phyloP scores from a whole-genome alignment of 2,888 invertebrate species.

The Coenonympha glycerion region DNA sequence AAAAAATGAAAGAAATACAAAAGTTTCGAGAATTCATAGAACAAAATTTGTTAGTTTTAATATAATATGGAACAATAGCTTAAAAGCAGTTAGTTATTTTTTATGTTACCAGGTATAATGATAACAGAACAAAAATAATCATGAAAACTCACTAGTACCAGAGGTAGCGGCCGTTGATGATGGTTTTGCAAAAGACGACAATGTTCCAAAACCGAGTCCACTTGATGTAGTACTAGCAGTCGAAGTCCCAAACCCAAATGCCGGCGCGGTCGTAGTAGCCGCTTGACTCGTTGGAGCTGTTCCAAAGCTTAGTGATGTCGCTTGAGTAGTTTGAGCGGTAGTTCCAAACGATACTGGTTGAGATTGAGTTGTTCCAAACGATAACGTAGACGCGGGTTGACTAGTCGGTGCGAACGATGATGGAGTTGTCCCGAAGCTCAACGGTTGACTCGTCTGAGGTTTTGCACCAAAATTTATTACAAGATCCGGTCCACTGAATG shows the following conservation, averaged over 20 bases:
- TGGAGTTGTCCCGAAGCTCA: conserved; percentile 20
- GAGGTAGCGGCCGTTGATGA: conserved; percentile 33
- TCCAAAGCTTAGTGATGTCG: conserved; percentile 33
- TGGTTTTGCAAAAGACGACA: conserved; percentile 34
- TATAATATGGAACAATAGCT: too few species aligned
- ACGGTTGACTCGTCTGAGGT: conserved; percentile 19
- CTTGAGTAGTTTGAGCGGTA: conserved; percentile 17
- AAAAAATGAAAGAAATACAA: too few species aligned
- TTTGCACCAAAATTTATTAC: conserved; percentile 25
- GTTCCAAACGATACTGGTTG: conserved; percentile 5
- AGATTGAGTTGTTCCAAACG: conserved; percentile 14
- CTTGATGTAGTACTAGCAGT: conserved; percentile 19
- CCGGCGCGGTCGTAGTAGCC: conserved; percentile 11
- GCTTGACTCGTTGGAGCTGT: conserved; percentile 24
- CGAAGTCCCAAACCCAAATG: conserved; percentile 18
- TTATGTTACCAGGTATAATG: too few species aligned
- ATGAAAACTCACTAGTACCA: conserved; percentile 33
- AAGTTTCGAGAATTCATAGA: too few species aligned
- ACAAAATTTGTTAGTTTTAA: too few species aligned
- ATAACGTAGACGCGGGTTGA: conserved; percentile 4
- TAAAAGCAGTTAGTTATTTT: too few species aligned
- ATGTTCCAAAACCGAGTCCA: conserved; percentile 16
- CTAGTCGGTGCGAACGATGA: conserved; percentile 22
- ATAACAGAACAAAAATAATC: not conserved
- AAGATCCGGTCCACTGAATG: conserved; percentile 28